Evolutionary conservation across 2,797 vertebrate genomes (phyloP).

Genomic region (Strix occidentalis): DNA sequence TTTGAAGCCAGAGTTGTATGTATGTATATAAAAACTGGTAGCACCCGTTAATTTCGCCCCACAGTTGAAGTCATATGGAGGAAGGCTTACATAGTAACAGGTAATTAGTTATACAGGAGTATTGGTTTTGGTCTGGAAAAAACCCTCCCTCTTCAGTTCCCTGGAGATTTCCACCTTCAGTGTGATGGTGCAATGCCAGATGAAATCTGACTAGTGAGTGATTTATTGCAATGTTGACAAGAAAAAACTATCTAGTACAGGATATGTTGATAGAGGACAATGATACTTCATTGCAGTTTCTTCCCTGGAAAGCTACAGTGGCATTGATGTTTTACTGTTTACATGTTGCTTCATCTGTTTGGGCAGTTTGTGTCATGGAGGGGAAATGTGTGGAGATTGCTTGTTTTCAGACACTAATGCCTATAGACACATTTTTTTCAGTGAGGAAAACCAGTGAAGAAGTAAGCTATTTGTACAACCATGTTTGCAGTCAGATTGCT

Average conservation of each 20-base stretch:
- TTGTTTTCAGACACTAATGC: background rate
- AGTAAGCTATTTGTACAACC: background rate
- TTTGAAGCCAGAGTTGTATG: background rate
- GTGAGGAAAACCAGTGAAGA: background rate
- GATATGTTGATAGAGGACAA: background rate
- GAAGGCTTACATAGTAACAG: background rate
- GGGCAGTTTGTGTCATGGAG: background rate
- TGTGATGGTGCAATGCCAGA: background rate
- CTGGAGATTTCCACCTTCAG: background rate
- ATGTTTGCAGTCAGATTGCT: background rate
- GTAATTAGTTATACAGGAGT: background rate
- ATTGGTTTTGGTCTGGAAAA: background rate
- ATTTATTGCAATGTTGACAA: slow-evolving; percentile 28
- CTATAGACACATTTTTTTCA: background rate
- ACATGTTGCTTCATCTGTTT: slow-evolving; percentile 12
- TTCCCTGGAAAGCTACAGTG: slow-evolving; percentile 8
- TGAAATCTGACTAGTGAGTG: slow-evolving; percentile 16
- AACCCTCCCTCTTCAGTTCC: background rate
- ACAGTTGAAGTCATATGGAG: background rate
- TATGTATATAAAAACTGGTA: background rate
- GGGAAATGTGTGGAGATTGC: background rate
- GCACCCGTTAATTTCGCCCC: background rate
- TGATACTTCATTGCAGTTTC: slow-evolving; percentile 22
- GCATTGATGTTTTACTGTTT: slow-evolving; percentile 6
- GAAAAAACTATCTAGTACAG: background rate